These are phyloP conservation scores for Rhysida immarginata DNA, from an alignment of 1,140 invertebrate species.

Conservation along the genomic window DNA sequence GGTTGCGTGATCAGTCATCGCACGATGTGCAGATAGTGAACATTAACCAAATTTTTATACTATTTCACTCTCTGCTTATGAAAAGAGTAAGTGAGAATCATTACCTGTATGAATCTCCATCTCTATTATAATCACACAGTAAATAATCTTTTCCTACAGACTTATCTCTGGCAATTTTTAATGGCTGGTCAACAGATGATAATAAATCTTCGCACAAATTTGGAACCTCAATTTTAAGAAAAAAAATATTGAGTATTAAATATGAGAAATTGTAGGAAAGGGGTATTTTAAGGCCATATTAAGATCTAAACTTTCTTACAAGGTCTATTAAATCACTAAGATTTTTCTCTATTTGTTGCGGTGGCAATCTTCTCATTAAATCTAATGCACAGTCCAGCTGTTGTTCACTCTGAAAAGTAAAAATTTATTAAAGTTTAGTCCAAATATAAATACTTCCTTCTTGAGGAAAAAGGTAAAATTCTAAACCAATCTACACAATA, in stretches of 20 bases:
- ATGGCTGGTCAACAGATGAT: conserved; percentile 93
- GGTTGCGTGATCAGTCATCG: too few relatives aligned
- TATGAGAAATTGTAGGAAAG: too few relatives aligned
- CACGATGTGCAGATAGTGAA: too few relatives aligned
- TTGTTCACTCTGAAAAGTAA: conserved; percentile 66
- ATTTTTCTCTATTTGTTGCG: conserved; percentile 98
- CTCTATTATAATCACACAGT: conserved; percentile 96
- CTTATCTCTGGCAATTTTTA: conserved; percentile 94
- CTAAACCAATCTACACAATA: background rate
- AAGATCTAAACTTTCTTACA: too few relatives aligned
- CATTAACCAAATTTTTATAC: too few relatives aligned
- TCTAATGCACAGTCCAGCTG: conserved; percentile 98
- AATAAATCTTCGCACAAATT: conserved; percentile 90
- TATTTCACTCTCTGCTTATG: too few relatives aligned
- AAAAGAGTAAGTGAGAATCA: too few relatives aligned
- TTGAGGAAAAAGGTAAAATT: background rate
- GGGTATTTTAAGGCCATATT: too few relatives aligned
- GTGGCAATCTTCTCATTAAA: conserved; percentile 93
- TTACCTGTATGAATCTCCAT: conserved; percentile 94
- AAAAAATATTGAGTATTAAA: conserved; percentile 3
- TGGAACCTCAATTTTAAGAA: conserved; percentile 45
- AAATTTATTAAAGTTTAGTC: background rate
- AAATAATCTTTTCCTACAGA: conserved; percentile 91
- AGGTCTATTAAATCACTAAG: conserved; percentile 93
- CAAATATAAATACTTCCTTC: background rate